Conservation (phyloP, 2,888 invertebrate genomes). For the Platycheirus rosarum region DNA sequence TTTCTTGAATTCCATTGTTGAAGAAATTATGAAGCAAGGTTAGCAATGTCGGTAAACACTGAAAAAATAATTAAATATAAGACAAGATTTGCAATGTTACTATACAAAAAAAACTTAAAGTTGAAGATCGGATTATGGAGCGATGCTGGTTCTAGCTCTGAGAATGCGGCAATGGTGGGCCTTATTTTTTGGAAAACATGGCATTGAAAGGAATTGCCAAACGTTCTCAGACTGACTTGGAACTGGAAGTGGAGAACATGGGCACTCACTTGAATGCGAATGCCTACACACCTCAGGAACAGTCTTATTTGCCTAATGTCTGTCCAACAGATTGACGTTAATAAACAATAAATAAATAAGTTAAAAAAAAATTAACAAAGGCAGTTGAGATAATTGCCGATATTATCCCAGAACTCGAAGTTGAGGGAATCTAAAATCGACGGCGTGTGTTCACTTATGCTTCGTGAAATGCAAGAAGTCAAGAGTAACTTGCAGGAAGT, state of each 20-base stretch:
- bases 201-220: slow-evolving; percentile 97
- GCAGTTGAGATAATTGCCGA: slow-evolving; percentile 98
- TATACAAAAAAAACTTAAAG: too few relatives aligned
- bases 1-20: too few relatives aligned
- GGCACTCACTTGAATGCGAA: slow-evolving; percentile 99
- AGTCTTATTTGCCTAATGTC: slow-evolving; percentile 99
- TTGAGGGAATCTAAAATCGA: slow-evolving; percentile 96
- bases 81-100: too few relatives aligned
- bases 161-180: slow-evolving; percentile 97
- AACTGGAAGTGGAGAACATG: slow-evolving; percentile 99
- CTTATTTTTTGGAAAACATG: slow-evolving; percentile 99
- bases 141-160: slow-evolving; percentile 98
- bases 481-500: slow-evolving; percentile 99
- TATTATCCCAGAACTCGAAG: slow-evolving; percentile 97
- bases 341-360: too few relatives aligned
- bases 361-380: slow-evolving; percentile 95
- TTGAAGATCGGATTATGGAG: slow-evolving; percentile 99
- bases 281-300: slow-evolving; percentile 99
- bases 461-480: slow-evolving; percentile 99
- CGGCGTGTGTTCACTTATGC: slow-evolving; percentile 97
- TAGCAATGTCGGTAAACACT: too few relatives aligned
- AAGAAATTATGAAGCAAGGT: too few relatives aligned
- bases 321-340: too few relatives aligned
- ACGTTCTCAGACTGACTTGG: slow-evolving; percentile 96
- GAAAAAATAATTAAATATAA: too few relatives aligned